These are phyloP conservation scores for Thripadectes ignobilis DNA, from an alignment of 2,797 vertebrate species.

Conservation along the genomic window DNA sequence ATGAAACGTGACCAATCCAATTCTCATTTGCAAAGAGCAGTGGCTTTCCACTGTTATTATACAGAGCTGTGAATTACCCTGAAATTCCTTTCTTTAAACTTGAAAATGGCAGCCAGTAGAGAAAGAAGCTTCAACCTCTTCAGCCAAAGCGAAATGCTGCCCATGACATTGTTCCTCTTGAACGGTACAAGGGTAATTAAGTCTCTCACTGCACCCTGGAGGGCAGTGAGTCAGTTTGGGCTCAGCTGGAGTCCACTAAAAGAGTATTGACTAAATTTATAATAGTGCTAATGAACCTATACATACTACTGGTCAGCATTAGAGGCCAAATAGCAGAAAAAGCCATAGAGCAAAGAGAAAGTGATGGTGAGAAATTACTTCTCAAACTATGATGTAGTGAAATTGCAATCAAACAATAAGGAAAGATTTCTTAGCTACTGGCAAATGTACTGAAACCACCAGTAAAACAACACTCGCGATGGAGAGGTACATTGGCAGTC, in stretches of 20 bases:
- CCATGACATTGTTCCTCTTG: constrained; percentile 28
- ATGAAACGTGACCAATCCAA: constrained; percentile 1
- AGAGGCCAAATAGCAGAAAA: constrained; percentile 19
- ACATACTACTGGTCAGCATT: constrained; percentile 37
- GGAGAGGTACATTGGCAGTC: not conserved
- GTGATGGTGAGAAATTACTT: not conserved
- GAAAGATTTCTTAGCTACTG: not conserved
- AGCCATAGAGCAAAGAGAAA: not conserved
- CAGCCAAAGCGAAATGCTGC: not conserved
- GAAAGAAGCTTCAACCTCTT: not conserved
- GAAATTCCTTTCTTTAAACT: not conserved
- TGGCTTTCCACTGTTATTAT: not conserved
- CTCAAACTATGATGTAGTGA: not conserved
- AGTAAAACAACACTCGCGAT: not conserved
- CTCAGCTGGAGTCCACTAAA: constrained; percentile 56
- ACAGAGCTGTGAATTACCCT: not conserved
- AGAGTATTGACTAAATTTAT: constrained; percentile 59
- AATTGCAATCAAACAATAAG: not conserved
- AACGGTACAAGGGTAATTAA: constrained; percentile 65
- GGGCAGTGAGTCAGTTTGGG: constrained; percentile 47
- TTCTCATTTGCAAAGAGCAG: not conserved
- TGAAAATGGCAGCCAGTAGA: constrained; percentile 16
- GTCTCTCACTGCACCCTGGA: constrained; percentile 46
- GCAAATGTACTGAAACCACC: not conserved
- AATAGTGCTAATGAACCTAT: constrained; percentile 51